A percentile compares a stretch with the other conserved stretches of the same genome.
phyloP scores from a whole-genome alignment of 2,888 invertebrate genomes.

The Proisotoma minuta region DNA sequence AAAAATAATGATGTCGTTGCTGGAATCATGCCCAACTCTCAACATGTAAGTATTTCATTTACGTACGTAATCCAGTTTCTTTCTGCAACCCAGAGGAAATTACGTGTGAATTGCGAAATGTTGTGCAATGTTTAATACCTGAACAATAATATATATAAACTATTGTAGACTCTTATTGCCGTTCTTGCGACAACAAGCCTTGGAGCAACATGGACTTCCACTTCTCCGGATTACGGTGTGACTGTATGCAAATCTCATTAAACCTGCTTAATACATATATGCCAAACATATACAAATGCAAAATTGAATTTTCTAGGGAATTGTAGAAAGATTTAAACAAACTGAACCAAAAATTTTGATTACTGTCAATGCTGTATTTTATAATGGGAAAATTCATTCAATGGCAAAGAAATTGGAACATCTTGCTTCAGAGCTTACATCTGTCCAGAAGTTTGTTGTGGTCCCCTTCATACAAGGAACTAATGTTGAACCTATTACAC shows the following conservation, averaged over 20 bases:
- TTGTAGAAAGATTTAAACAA: slow-evolving; percentile 52
- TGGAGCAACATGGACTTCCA: slow-evolving; percentile 57
- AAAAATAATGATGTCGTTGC: slow-evolving; percentile 54
- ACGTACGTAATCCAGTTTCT: neutral
- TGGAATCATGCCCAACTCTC: slow-evolving; percentile 49
- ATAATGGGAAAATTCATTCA: slow-evolving; percentile 56
- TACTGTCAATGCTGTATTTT: slow-evolving; percentile 55
- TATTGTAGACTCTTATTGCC: slow-evolving; percentile 54
- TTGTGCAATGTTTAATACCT: too few species aligned
- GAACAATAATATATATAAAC: too few species aligned
- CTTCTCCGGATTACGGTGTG: slow-evolving; percentile 57
- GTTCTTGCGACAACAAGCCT: slow-evolving; percentile 56
- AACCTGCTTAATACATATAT: neutral
- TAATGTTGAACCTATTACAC: slow-evolving; percentile 3
- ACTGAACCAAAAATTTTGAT: slow-evolving; percentile 56
- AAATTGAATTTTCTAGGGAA: slow-evolving; percentile 31
- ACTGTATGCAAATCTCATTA: slow-evolving; percentile 42
- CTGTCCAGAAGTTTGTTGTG: slow-evolving; percentile 37
- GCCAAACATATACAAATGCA: neutral
- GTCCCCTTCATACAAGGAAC: slow-evolving; percentile 37
- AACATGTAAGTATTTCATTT: neutral
- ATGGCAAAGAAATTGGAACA: slow-evolving; percentile 54
- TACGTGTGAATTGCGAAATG: too few species aligned
- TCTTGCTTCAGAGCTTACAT: slow-evolving; percentile 48
- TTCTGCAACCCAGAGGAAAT: neutral